A percentile compares a stretch with the other conserved stretches of the same genome.
phyloP scores from a whole-genome alignment of 1,140 invertebrate species.

The Portunus trituberculatus region DNA sequence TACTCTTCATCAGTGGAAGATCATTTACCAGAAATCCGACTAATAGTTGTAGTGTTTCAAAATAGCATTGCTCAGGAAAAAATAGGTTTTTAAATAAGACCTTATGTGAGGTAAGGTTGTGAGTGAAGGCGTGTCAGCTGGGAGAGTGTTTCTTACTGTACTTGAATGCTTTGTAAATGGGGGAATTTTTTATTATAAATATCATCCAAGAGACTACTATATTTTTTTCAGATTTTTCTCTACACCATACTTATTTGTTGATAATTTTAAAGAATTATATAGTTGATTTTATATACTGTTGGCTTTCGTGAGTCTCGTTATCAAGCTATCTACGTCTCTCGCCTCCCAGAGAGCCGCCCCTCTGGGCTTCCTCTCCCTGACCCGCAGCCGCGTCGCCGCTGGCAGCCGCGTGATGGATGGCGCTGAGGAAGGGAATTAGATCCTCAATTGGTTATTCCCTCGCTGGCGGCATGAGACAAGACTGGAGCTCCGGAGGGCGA shows the following conservation, averaged over 20 bases:
- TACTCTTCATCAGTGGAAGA: too few species aligned
- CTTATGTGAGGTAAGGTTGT: neutral
- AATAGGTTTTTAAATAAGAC: too few species aligned
- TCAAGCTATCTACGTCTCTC: neutral
- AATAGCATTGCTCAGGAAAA: too few species aligned
- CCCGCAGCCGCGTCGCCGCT: neutral
- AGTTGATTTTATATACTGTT: too few species aligned
- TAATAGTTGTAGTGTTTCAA: too few species aligned
- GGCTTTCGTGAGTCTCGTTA: neutral
- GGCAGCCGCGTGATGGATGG: neutral
- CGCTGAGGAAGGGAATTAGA: constrained; percentile 10
- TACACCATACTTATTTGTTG: too few species aligned
- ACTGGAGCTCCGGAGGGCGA: neutral
- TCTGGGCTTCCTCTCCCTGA: neutral
- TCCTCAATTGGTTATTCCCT: constrained; percentile 13
- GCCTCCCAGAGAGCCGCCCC: neutral
- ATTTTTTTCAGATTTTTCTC: too few species aligned
- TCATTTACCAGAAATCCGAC: too few species aligned
- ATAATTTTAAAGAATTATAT: too few species aligned
- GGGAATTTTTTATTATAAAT: neutral
- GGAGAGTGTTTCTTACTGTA: neutral
- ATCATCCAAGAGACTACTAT: too few species aligned
- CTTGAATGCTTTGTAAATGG: neutral
- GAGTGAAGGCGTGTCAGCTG: neutral
- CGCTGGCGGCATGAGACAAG: neutral